Evolutionary conservation across 2,797 vertebrate genomes (phyloP), one percentile per base, ranked within the genome.

Genomic region (Lophius americanus): DNA sequence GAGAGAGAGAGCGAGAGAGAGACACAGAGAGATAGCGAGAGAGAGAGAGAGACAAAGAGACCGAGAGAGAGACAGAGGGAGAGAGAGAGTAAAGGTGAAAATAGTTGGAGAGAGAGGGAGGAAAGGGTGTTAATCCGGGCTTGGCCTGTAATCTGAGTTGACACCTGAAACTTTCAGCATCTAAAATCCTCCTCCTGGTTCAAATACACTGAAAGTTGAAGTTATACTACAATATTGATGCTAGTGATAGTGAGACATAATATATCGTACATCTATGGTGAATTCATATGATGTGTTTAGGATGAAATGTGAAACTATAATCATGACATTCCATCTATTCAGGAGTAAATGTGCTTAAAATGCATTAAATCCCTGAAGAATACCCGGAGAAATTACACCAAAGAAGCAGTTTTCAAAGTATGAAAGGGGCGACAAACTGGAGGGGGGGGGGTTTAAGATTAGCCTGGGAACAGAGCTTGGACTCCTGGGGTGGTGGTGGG

Each of bases 371-470:
- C 23, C 54, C 47, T 47, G 55, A 77, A 73, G 70, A 75, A 70
- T 50, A 48, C 52, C 41, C 49, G 48, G 43, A 58, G 60, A 70
- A 62, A 68, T 80, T 64, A 60, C 68, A 76, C 62, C 73, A 6
- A 59, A 14, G 60, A 42, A 33, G 51, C 69, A 49, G 69, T 78
- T 75, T 73, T 75, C 60, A 8, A 7, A 59, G 75, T 84, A 62
- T 89, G 79, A 89, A 88, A 84, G 73, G 81, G 79, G 82, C 82
- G 91, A 88, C 85, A 84, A 84, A 88, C 76, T 51, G 63, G 93
- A 93, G 94, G 94, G 89, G 43, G 51, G 53, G 87, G 92, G 89
- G 92, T 92, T 93, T 93, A 93, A 94, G 89, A 88, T 87, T 73
- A 62, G 88, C 91, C 86, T 87, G 93, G 94, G 89, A 93, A 94